Conservation (phyloP, 1,140 invertebrate genomes). For the Bactericera cockerelli region DNA sequence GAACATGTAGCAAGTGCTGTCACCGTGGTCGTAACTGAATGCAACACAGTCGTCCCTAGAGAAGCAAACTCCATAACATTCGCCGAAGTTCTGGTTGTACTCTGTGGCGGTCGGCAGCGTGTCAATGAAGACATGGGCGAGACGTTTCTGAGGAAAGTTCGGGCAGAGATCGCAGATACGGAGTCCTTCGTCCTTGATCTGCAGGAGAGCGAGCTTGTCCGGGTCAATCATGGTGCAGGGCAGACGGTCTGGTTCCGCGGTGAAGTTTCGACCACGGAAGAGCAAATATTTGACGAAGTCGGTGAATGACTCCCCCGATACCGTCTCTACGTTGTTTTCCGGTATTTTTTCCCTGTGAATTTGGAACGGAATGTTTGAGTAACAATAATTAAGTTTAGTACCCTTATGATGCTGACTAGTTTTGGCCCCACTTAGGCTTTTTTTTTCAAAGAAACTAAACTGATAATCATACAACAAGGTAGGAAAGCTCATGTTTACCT, state of each 20-base stretch:
- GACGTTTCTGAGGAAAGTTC: slow-evolving; percentile 12
- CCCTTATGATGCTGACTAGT: no score
- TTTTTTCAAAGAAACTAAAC: no score
- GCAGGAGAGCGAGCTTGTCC: background rate
- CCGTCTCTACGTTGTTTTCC: slow-evolving; percentile 4
- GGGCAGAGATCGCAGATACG: slow-evolving; percentile 14
- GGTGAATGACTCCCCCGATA: slow-evolving; percentile 10
- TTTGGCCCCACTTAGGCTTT: no score
- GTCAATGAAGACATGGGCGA: slow-evolving; percentile 10
- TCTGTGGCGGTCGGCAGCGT: background rate
- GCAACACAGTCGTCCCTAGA: slow-evolving; percentile 9
- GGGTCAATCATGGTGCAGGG: slow-evolving; percentile 3
- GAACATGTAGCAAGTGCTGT: slow-evolving; percentile 11
- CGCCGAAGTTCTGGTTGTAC: background rate
- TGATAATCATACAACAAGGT: no score
- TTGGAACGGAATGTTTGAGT: background rate
- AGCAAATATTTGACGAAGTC: slow-evolving; percentile 15
- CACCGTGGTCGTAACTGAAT: slow-evolving; percentile 5
- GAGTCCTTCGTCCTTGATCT: slow-evolving; percentile 12
- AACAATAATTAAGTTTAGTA: background rate
- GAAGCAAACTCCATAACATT: slow-evolving; percentile 11
- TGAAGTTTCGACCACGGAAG: slow-evolving; percentile 11
- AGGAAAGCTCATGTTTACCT: no score
- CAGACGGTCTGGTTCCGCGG: slow-evolving; percentile 10
- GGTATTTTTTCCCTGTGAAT: background rate